phyloP scores from a whole-genome alignment of 2,113 vertebrate species.

The Litocranius walleri region DNA sequence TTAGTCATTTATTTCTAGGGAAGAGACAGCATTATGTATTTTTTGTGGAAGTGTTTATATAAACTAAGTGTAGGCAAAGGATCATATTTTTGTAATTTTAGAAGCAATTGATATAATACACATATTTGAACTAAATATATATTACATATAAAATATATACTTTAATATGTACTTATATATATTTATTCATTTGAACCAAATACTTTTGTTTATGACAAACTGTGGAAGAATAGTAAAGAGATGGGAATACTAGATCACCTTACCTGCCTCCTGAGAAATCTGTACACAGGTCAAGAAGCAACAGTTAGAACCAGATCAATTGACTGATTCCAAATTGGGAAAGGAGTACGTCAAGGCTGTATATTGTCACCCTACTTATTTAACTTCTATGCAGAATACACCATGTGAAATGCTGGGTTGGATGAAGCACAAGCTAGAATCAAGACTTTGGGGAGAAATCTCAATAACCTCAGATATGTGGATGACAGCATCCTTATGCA shows the following conservation, averaged over 20 bases:
- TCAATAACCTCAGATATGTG: background rate
- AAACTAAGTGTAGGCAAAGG: background rate
- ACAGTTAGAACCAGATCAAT: background rate
- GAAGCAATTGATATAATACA: background rate
- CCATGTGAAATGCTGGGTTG: background rate
- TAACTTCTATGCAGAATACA: background rate
- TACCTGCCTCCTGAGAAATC: background rate
- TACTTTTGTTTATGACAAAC: background rate
- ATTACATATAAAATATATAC: background rate
- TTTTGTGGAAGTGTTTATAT: background rate
- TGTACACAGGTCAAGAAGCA: background rate
- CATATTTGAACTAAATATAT: background rate
- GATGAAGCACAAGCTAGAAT: background rate
- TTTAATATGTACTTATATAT: background rate
- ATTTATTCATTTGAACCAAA: background rate
- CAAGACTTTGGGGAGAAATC: background rate
- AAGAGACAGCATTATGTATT: background rate
- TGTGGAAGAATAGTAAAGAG: background rate
- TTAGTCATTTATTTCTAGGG: background rate
- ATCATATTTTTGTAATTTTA: background rate
- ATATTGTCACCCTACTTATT: background rate
- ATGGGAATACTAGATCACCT: background rate
- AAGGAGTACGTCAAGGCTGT: background rate
- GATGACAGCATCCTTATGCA: background rate
- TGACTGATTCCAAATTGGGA: background rate